Percentiles rank a stretch among this genome's conserved stretches.
These are phyloP conservation scores for Himalopsyche tibetana DNA, from an alignment of 2,888 invertebrate species.

Conservation along the genomic window DNA sequence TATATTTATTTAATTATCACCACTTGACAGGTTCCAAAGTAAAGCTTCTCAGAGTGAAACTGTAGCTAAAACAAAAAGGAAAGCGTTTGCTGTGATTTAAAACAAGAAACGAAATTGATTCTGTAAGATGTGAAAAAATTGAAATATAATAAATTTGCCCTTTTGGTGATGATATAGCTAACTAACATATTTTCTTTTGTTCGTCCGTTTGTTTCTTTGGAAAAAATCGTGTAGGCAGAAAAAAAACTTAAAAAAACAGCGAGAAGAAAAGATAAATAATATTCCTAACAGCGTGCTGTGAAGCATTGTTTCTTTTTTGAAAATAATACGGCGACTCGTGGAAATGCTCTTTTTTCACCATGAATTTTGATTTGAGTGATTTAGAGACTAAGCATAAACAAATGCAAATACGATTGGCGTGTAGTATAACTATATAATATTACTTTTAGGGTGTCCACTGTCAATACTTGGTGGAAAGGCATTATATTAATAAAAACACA, in stretches of 20 bases:
- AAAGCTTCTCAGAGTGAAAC: too few species aligned
- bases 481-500: too few species aligned
- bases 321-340: slow-evolving; percentile 52
- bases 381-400: neutral
- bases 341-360: neutral
- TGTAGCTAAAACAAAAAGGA: too few species aligned
- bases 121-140: too few species aligned
- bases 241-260: slow-evolving; percentile 58
- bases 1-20: too few species aligned
- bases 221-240: slow-evolving; percentile 57
- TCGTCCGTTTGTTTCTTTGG: slow-evolving; percentile 60
- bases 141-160: neutral
- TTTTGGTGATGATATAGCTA: slow-evolving; percentile 4
- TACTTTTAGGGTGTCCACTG: too few species aligned
- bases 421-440: too few species aligned
- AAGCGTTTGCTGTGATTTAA: too few species aligned
- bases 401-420: too few species aligned
- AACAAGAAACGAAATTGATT: too few species aligned
- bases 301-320: slow-evolving; percentile 56
- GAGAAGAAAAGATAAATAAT: slow-evolving; percentile 63
- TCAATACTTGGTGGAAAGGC: too few species aligned
- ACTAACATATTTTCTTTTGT: slow-evolving; percentile 65
- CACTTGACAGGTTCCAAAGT: too few species aligned
- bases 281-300: slow-evolving; percentile 52
- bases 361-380: neutral